Evolutionary conservation across 2,797 vertebrate species (phyloP).

Genomic region (Mionectes olivaceus): DNA sequence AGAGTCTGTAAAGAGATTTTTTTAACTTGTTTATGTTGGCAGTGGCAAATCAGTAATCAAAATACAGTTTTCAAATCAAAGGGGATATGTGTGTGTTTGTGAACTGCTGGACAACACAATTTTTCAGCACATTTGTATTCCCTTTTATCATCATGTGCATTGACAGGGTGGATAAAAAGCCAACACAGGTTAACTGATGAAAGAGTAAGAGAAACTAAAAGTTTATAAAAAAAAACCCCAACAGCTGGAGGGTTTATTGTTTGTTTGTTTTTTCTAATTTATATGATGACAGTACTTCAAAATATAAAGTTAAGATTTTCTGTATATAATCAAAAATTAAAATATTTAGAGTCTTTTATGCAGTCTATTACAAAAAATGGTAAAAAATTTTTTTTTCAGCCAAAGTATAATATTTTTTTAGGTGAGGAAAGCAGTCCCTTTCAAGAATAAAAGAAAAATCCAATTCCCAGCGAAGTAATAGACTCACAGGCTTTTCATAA

Average conservation of each 20-base stretch:
- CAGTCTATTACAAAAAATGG: background rate
- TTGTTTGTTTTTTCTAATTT: background rate
- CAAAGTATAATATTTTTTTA: background rate
- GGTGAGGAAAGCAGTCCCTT: background rate
- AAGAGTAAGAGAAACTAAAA: background rate
- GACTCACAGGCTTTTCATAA: background rate
- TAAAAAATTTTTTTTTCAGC: background rate
- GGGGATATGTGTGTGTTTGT: background rate
- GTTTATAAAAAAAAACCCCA: background rate
- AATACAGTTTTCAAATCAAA: background rate
- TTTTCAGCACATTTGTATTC: background rate
- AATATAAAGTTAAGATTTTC: background rate
- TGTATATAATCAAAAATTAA: background rate
- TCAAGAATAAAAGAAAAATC: background rate
- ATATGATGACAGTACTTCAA: background rate
- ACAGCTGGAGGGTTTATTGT: background rate
- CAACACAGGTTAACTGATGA: background rate
- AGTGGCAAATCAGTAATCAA: background rate
- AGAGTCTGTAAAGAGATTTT: background rate
- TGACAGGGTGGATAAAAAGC: background rate
- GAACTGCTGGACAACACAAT: background rate
- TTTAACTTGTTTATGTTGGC: rapidly evolving
- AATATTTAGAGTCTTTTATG: background rate
- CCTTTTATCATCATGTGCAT: rapidly evolving
- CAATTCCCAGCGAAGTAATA: background rate